Evolutionary conservation across 2,797 vertebrate genomes (phyloP), one percentile per base, ranked within the genome.

Genomic region (Luscinia luscinia): DNA sequence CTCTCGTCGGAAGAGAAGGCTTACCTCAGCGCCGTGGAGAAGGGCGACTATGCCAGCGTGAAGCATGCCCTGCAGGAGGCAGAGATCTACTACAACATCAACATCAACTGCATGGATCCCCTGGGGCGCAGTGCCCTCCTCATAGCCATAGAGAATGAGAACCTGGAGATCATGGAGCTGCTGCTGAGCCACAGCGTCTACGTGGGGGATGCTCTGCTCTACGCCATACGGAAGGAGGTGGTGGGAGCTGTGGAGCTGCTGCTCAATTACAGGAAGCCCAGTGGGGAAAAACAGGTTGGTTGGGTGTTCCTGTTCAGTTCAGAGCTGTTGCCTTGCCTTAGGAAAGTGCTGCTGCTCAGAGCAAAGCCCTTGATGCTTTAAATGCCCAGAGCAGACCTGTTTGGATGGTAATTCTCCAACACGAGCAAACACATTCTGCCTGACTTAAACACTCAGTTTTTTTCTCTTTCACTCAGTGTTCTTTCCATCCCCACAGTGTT

Each of bases 81-180:
- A 0, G 99, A 99, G 97, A 99, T 99, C 91, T 99, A 99, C 97
- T 99, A 99, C 98, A 99, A 99, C 97, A 99, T 99, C 98, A 99
- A 99, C 84, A 98, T 99, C 84, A 99, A 99, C 98, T 99, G 99
- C 34, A 98, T 99, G 98, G 99, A 99, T 97, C 99, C 99, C 38
- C 98, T 99, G 69, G 99, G 99, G 62, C 99, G 99, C 96, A 99
- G 98, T 14, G 98, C 98, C 45, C 98, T 99, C 6, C 98, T 99
- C 93, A 99, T 99, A 87, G 99, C 99, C 97, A 99, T 99, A 94
- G 99, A 99, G 97, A 99, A 99, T 21, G 99, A 99, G 96, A 99
- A 99, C 95, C 95, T 99, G 97, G 99, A 99, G 97, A 99, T 99
- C 96, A 99, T 99, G 99, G 99, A 99, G 97, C 97, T 99, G 28